phyloP scores from a whole-genome alignment of 2,888 invertebrate species.

The Drosophila nr. medialis region DNA sequence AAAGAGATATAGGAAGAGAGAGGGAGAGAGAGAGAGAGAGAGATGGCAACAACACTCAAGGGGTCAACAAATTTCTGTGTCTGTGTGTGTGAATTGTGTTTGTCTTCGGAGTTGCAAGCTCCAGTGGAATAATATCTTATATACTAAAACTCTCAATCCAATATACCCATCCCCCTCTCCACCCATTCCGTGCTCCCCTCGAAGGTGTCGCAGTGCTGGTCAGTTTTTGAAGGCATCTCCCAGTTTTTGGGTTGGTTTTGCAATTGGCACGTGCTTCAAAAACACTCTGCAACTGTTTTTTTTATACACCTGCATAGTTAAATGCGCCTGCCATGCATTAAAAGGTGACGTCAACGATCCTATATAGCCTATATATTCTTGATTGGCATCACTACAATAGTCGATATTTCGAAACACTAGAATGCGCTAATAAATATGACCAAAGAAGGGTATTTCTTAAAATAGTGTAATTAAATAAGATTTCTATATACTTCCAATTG shows the following conservation, averaged over 20 bases:
- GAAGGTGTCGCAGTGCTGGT: conserved; percentile 39
- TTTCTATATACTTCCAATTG: not conserved
- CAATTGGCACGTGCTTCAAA: conserved; percentile 54
- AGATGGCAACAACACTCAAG: conserved; percentile 18
- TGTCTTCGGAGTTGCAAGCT: conserved; percentile 42
- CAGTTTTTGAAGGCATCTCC: conserved; percentile 35
- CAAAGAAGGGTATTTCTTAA: not conserved
- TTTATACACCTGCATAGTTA: not conserved
- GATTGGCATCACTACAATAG: not conserved
- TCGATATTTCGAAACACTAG: not conserved
- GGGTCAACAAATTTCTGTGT: conserved; percentile 10
- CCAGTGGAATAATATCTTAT: conserved; percentile 48
- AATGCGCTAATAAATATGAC: not conserved
- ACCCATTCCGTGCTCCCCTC: not conserved
- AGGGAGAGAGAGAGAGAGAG: not conserved
- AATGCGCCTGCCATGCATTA: not conserved
- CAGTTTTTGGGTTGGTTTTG: conserved; percentile 21
- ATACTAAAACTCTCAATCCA: conserved; percentile 20
- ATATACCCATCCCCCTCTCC: not conserved
- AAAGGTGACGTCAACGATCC: not conserved
- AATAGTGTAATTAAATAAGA: not conserved
- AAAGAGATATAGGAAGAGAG: not conserved
- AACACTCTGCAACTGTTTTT: conserved; percentile 27
- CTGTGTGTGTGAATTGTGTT: conserved; percentile 35
- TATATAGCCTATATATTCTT: not conserved